These are phyloP conservation scores for Eupithecia dodoneata DNA, from an alignment of 2,888 invertebrate genomes.

Conservation along the genomic window DNA sequence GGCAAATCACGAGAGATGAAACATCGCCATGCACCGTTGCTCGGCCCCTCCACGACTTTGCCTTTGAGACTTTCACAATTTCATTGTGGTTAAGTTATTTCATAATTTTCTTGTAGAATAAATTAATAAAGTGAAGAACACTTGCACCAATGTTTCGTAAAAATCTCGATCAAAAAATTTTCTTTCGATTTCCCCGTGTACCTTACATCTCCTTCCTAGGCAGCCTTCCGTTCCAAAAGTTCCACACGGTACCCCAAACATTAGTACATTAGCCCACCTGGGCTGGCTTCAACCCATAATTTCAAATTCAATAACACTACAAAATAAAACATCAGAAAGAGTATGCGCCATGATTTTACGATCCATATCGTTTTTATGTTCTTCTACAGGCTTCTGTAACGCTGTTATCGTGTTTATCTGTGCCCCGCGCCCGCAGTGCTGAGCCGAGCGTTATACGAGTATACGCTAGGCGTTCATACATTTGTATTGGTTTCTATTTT, in stretches of 20 bases:
- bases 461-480: neutral
- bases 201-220: neutral
- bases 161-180: neutral
- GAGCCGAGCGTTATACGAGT: neutral
- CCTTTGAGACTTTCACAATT: conserved; percentile 66
- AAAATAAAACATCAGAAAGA: conserved; percentile 52
- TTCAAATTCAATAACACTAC: conserved; percentile 49
- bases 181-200: neutral
- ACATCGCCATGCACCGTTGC: conserved; percentile 64
- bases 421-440: conserved; percentile 41
- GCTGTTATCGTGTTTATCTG: conserved; percentile 62
- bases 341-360: conserved; percentile 56
- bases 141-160: neutral
- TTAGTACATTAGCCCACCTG: conserved; percentile 12
- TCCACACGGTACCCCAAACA: neutral
- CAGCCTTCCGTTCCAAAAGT: neutral
- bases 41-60: conserved; percentile 62
- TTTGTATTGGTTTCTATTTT: neutral
- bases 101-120: neutral
- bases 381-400: conserved; percentile 47
- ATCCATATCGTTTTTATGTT: conserved; percentile 62
- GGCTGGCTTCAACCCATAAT: conserved; percentile 22
- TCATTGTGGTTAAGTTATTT: conserved; percentile 16
- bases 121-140: neutral
- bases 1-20: conserved; percentile 69